Conservation (phyloP, 2,113 vertebrate species). For the Hippopotamus amphibius region DNA sequence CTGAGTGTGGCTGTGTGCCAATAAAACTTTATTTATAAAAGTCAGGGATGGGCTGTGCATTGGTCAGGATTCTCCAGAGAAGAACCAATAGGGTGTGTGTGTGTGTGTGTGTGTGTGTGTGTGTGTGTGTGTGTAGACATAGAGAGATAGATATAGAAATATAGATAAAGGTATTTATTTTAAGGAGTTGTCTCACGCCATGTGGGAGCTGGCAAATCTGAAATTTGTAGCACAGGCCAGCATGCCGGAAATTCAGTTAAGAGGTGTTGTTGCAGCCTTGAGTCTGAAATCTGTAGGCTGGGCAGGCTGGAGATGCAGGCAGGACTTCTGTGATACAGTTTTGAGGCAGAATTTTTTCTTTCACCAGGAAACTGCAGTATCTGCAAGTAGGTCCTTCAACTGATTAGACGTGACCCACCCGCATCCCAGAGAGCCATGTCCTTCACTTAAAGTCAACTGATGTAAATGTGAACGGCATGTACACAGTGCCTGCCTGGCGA, state of each 20-base stretch:
- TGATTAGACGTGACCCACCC: not conserved
- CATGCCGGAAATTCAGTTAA: not conserved
- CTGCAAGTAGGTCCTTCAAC: not conserved
- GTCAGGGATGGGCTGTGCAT: not conserved
- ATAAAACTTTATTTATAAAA: conserved; percentile 25
- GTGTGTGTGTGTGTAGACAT: not conserved
- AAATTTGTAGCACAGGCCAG: not conserved
- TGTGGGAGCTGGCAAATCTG: not conserved
- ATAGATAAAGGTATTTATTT: not conserved
- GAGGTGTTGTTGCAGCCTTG: not conserved
- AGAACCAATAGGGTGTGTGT: not conserved
- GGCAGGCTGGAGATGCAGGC: not conserved
- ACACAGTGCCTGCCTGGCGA: no score
- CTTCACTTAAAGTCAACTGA: not conserved
- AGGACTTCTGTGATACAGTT: not conserved
- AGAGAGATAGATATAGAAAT: not conserved
- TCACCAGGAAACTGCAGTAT: not conserved
- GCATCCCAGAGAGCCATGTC: rapidly evolving
- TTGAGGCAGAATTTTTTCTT: not conserved
- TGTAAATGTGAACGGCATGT: not conserved
- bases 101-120: not conserved
- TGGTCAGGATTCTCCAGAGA: not conserved
- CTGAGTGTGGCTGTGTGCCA: not conserved
- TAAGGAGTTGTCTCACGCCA: not conserved
- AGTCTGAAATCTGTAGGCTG: not conserved